phyloP scores from a whole-genome alignment of 2,797 vertebrate species.

The Hipposideros larvatus region DNA sequence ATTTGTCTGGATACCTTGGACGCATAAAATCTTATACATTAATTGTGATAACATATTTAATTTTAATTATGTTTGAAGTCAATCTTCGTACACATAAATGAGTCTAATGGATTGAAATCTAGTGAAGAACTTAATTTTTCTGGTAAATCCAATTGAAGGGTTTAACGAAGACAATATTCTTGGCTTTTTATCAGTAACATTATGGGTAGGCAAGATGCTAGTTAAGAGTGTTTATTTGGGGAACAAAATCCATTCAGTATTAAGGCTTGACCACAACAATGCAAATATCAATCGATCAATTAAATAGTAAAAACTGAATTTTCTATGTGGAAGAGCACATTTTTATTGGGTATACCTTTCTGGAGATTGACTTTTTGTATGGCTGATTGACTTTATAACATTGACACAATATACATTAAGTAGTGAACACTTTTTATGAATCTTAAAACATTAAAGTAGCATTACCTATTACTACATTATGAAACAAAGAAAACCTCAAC shows the following conservation, averaged over 20 bases:
- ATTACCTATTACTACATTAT: not conserved
- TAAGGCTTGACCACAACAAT: not conserved
- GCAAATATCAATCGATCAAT: not conserved
- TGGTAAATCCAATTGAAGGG: not conserved
- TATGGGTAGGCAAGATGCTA: not conserved
- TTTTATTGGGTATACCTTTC: not conserved
- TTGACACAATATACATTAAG: not conserved
- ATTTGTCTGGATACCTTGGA: not conserved
- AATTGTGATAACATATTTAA: not conserved
- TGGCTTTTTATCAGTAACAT: not conserved
- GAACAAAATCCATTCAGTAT: not conserved
- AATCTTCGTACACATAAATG: not conserved
- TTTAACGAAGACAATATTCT: not conserved
- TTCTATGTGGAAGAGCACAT: not conserved
- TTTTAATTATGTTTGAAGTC: not conserved
- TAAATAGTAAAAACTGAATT: not conserved
- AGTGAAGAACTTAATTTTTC: not conserved
- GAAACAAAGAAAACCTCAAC: slow-evolving; percentile 14
- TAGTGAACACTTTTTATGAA: not conserved
- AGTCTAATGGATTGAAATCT: not conserved
- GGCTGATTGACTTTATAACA: slow-evolving; percentile 11
- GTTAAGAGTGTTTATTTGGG: not conserved
- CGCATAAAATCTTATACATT: not conserved
- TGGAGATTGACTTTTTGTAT: not conserved
- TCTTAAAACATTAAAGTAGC: slow-evolving; percentile 18